phyloP scores from a whole-genome alignment of 1,140 invertebrate species.

The Acromyrmex echinatior region DNA sequence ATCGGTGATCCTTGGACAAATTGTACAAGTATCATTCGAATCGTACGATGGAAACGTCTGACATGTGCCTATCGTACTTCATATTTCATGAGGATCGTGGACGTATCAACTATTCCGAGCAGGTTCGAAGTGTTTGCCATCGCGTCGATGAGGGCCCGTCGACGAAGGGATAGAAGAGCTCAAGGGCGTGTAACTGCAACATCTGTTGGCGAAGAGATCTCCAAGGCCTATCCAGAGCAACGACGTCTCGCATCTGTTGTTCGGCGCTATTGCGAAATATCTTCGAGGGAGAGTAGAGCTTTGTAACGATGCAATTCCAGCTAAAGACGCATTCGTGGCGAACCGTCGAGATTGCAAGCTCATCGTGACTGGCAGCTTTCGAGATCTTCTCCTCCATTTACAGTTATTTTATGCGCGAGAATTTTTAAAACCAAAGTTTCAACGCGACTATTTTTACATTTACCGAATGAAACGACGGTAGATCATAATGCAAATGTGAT shows the following conservation, averaged over 20 bases:
- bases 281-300: constrained; percentile 28
- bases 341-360: constrained; percentile 43
- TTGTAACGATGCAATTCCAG: constrained; percentile 21
- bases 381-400: constrained; percentile 26
- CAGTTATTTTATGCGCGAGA: constrained; percentile 20
- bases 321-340: constrained; percentile 21
- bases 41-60: constrained; percentile 45
- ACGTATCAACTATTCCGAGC: constrained; percentile 76
- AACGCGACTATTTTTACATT: not conserved
- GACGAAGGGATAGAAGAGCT: constrained; percentile 38
- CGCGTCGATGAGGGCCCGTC: constrained; percentile 69
- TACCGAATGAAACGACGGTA: not conserved
- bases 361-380: constrained; percentile 58
- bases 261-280: constrained; percentile 63
- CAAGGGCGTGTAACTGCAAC: constrained; percentile 75
- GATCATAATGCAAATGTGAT: not conserved
- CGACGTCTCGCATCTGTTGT: constrained; percentile 68
- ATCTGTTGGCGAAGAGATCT: constrained; percentile 72
- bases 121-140: constrained; percentile 77
- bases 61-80: constrained; percentile 70
- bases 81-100: constrained; percentile 80
- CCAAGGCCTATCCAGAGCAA: constrained; percentile 64
- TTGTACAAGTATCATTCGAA: constrained; percentile 51
- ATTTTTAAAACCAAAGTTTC: not conserved
- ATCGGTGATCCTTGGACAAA: constrained; percentile 67